phyloP scores from a whole-genome alignment of 2,888 invertebrate genomes.

The Congeria kusceri region DNA sequence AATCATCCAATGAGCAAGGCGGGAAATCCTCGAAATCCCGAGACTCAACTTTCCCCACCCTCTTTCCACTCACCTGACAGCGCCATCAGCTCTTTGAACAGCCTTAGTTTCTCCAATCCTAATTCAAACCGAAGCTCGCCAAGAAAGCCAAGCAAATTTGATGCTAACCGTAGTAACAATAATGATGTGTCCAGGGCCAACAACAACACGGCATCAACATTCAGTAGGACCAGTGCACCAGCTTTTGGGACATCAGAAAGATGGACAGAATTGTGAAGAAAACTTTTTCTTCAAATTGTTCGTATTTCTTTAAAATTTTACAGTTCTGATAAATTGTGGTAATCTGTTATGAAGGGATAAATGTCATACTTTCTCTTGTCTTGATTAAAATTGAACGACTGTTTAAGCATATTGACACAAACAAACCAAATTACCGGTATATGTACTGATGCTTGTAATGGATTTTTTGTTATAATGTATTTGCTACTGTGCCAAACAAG shows the following conservation, averaged over 20 bases:
- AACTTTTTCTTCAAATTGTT: neutral
- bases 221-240: slow-evolving; percentile 44
- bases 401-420: no score
- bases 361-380: no score
- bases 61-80: slow-evolving; percentile 58
- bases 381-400: no score
- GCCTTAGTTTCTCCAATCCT: slow-evolving; percentile 31
- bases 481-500: no score
- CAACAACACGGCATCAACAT: slow-evolving; percentile 20
- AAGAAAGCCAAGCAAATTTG: slow-evolving; percentile 14
- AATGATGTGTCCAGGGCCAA: neutral
- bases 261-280: slow-evolving; percentile 58
- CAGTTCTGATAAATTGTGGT: no score
- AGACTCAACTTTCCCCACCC: neutral
- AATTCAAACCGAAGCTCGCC: slow-evolving; percentile 16
- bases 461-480: no score
- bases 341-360: no score
- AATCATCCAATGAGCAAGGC: neutral
- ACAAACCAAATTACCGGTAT: no score
- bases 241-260: slow-evolving; percentile 61
- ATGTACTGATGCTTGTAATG: no score
- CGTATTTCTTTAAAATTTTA: no score
- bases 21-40: neutral
- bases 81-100: slow-evolving; percentile 60
- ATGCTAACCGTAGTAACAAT: neutral